A percentile compares a stretch with the other conserved stretches of the same genome.
These are phyloP conservation scores for Catostylus mosaicus DNA, from an alignment of 30 jellyfish, hydroid and myxozoan species.

Conservation along the genomic window DNA sequence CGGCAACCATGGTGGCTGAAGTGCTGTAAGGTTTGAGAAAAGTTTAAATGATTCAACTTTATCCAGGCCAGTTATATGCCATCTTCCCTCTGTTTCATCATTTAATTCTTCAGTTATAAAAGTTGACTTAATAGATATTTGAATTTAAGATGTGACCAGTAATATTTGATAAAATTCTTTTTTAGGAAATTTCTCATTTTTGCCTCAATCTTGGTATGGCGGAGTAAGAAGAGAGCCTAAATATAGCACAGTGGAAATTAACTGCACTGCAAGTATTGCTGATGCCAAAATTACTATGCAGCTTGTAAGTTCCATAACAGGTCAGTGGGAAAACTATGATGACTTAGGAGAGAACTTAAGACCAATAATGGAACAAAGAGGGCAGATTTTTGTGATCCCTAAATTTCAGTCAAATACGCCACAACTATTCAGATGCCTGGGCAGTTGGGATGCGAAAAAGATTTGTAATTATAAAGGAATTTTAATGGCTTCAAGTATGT, in stretches of 20 bases:
- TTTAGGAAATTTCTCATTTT: slow-evolving; percentile 36
- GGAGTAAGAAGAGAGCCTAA: background rate
- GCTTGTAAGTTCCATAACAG: background rate
- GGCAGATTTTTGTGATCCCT: background rate
- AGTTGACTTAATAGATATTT: no score
- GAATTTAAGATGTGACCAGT: no score
- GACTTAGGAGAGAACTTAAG: background rate
- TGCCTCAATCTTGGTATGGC: slow-evolving; percentile 3
- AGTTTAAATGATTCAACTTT: no score
- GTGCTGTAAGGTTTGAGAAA: no score
- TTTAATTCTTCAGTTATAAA: no score
- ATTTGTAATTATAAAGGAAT: background rate
- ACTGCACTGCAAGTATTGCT: slow-evolving; percentile 25
- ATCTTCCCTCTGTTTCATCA: no score
- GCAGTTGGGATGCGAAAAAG: background rate
- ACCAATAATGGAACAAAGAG: background rate
- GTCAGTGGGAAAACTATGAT: background rate
- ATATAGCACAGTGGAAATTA: background rate
- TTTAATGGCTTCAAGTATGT: background rate
- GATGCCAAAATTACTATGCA: background rate
- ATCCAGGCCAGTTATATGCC: no score
- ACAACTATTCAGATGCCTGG: background rate
- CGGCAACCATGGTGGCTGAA: no score
- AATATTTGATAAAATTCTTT: no score
- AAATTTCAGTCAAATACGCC: background rate